phyloP scores from a whole-genome alignment of 2,797 vertebrate species.

The Phoeniculus purpureus region DNA sequence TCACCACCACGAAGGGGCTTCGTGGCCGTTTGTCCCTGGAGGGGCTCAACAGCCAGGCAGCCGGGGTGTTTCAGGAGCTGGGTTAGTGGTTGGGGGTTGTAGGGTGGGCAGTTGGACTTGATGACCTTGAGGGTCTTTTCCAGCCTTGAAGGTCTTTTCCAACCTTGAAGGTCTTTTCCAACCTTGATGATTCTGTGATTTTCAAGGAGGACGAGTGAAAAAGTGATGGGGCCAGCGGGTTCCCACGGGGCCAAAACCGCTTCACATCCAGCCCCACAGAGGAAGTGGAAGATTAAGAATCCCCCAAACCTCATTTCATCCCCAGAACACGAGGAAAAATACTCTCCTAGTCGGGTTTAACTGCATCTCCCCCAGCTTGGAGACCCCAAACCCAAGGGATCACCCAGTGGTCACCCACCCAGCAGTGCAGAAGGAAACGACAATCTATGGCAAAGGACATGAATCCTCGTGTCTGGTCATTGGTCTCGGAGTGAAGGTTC shows the following conservation, averaged over 20 bases:
- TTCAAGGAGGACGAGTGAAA: neutral
- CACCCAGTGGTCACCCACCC: rapidly evolving
- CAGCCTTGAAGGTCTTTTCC: too few species aligned
- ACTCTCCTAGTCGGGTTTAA: neutral
- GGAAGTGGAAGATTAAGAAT: neutral
- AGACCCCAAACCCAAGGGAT: neutral
- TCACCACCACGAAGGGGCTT: neutral
- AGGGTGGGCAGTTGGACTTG: too few species aligned
- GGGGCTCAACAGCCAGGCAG: too few species aligned
- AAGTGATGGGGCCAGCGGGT: neutral
- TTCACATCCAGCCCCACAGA: neutral
- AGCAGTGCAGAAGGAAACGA: neutral
- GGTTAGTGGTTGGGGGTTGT: too few species aligned
- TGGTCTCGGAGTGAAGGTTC: rapidly evolving
- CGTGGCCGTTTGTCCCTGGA: neutral
- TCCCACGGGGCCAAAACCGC: rapidly evolving
- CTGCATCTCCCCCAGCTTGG: rapidly evolving
- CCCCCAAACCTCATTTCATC: neutral
- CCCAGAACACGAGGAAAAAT: rapidly evolving
- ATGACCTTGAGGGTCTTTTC: too few species aligned
- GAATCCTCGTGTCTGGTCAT: constrained; percentile 41
- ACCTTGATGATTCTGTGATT: too few species aligned
- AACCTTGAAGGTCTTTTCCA: too few species aligned
- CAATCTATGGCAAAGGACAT: neutral
- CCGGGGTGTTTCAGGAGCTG: too few species aligned